Conservation (phyloP, 1,140 invertebrate genomes). For the Pseudomyrmex pallidus region DNA sequence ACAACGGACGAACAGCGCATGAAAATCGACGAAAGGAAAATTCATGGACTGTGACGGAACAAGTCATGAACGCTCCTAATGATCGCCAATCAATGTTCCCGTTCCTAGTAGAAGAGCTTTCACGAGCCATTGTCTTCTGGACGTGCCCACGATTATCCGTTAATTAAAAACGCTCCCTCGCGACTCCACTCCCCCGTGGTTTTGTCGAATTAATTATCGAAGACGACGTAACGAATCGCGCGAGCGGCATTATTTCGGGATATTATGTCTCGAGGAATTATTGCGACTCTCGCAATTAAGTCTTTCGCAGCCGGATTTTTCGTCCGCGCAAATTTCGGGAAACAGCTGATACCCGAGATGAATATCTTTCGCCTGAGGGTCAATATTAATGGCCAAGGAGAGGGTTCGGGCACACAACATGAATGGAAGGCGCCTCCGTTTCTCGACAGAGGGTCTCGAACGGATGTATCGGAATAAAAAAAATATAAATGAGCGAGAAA, state of each 20-base stretch:
- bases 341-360: slow-evolving; percentile 22
- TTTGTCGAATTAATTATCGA: slow-evolving; percentile 43
- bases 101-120: slow-evolving; percentile 50
- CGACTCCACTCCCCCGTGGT: not conserved
- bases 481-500: not conserved
- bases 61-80: slow-evolving; percentile 48
- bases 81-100: slow-evolving; percentile 58
- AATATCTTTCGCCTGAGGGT: not conserved
- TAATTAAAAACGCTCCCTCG: slow-evolving; percentile 63
- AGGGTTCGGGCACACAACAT: not conserved
- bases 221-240: slow-evolving; percentile 22
- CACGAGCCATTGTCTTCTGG: slow-evolving; percentile 66
- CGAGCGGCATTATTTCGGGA: not conserved
- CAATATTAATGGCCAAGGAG: not conserved
- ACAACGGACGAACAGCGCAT: not conserved
- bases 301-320: slow-evolving; percentile 29
- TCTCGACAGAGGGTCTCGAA: not conserved
- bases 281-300: not conserved
- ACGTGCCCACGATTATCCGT: slow-evolving; percentile 54
- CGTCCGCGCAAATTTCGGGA: not conserved
- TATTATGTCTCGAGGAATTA: not conserved
- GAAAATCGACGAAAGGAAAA: not conserved
- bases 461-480: slow-evolving; percentile 21
- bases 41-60: slow-evolving; percentile 4
- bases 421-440: slow-evolving; percentile 1